Base-by-base conservation (phyloP, 2,888 invertebrate species). In the Agonopterix arenella region DNA sequence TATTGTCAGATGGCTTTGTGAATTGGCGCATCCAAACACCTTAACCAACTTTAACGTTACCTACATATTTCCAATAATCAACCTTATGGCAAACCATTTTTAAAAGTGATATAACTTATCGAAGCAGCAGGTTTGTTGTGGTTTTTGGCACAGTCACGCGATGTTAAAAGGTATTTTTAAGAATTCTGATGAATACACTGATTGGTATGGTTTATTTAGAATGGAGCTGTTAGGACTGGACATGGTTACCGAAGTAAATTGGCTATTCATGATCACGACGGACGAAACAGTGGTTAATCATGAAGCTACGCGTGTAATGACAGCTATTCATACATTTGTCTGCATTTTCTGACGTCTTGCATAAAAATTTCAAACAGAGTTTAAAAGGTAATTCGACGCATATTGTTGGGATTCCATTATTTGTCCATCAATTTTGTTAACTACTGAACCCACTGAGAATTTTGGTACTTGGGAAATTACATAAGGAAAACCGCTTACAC, bases 1-100 rank as follows among this genome's bases (percentile, higher is more conserved):
- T 73, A 79, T 80, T 79, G 80, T 77, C 73, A 68, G 69, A 28
- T 54, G 51, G 59, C 51, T 69, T 78, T 80, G 73, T 74, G 69
- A 69, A 76, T 73, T 75, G 72, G 74, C 68, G 64, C 72, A 61
- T 73, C 40, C 40, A 40, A 40, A n/a, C n/a, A 40, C 9, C 40
- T 40, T 9, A 9, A 40, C n/a, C 60, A 54, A 62, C 55, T 43
- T 50, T 54, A 52, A 40, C 43, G 43, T 43, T 40, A 40, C n/a
- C n/a, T 13, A 43, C 8, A 13, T 43, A n/a, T 43, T 43, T 43
- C 9, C 11, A 11, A 43, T 43, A 11, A 4, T 9, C 40, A 40
- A 40, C 40, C 40, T 40, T 40, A 40, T 40, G 28, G 1, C 40
- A 4, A 4, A 5, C n/a, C n/a, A n/a, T 9, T 10, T n/a, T n/a